phyloP scores from a whole-genome alignment of 1,140 invertebrate genomes.

The Brachionus angularis region DNA sequence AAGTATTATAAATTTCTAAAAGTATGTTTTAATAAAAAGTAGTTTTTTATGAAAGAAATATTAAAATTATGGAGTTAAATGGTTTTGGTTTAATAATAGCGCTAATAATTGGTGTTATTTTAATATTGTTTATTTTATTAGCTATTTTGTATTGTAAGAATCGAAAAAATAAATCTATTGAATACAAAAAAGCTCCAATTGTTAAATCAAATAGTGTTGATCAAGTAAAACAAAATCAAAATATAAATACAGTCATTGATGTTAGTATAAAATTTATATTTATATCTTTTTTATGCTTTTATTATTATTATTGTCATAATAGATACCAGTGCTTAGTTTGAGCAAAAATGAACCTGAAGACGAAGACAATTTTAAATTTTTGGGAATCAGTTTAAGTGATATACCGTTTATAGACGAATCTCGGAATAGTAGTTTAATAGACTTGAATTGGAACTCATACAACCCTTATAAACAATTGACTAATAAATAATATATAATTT shows the following conservation, averaged over 20 bases:
- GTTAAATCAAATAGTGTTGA: not conserved
- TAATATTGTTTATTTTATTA: slow-evolving; percentile 3
- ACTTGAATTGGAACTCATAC: slow-evolving; percentile 28
- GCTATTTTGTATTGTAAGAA: slow-evolving; percentile 18
- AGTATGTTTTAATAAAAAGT: no score
- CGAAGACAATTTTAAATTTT: slow-evolving; percentile 21
- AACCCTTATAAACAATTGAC: slow-evolving; percentile 7
- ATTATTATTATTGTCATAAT: not conserved
- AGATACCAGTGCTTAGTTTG: not conserved
- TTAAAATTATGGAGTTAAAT: no score
- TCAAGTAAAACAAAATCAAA: not conserved
- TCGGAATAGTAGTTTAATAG: not conserved
- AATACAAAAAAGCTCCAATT: slow-evolving; percentile 13
- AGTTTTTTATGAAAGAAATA: no score
- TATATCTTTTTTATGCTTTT: not conserved
- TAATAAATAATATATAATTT: slow-evolving; percentile 9
- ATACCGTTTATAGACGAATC: slow-evolving; percentile 25
- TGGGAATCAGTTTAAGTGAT: slow-evolving; percentile 7
- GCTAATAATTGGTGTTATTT: not conserved
- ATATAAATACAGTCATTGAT: not conserved
- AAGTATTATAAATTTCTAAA: no score
- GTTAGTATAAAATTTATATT: not conserved
- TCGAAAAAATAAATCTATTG: not conserved
- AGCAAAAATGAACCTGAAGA: not conserved
- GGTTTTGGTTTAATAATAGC: slow-evolving; percentile 19